phyloP scores from a whole-genome alignment of 2,797 vertebrate genomes.

The Macroramphosus scolopax region DNA sequence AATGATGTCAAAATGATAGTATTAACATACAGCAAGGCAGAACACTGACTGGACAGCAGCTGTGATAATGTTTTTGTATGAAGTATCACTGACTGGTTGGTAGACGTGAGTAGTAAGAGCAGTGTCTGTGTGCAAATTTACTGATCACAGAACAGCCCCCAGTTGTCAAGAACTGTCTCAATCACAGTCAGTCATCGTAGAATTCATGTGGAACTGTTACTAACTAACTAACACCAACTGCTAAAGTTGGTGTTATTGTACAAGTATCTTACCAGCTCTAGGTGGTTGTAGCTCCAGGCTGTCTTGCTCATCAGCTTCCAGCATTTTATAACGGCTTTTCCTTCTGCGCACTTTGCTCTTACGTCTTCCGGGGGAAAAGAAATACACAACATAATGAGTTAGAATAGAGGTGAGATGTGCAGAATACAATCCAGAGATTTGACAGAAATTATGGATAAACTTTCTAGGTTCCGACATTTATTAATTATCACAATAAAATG shows the following conservation, averaged over 20 bases:
- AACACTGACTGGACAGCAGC: too few species aligned
- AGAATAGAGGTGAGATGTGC: neutral
- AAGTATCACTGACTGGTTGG: too few species aligned
- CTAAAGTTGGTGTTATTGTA: neutral
- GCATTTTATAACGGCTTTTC: slow-evolving; percentile 96
- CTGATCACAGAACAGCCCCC: too few species aligned
- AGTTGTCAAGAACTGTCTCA: too few species aligned
- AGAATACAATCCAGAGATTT: neutral
- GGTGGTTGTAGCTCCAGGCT: slow-evolving; percentile 86
- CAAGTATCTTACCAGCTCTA: slow-evolving; percentile 62
- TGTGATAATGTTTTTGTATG: too few species aligned
- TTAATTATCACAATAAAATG: neutral
- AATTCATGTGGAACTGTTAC: too few species aligned
- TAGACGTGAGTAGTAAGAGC: too few species aligned
- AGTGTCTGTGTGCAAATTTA: too few species aligned
- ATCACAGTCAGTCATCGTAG: too few species aligned
- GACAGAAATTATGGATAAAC: neutral
- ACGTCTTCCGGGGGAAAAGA: slow-evolving; percentile 69
- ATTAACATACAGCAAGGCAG: neutral
- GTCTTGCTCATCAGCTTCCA: slow-evolving; percentile 92
- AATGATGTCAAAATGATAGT: neutral
- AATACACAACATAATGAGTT: neutral
- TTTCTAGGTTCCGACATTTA: neutral
- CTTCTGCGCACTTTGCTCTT: slow-evolving; percentile 88
- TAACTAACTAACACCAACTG: too few species aligned